A percentile compares a stretch with the other conserved stretches of the same genome.
These are phyloP conservation scores for Crotalus helleri DNA, from an alignment of 2,113 vertebrate genomes.

Conservation along the genomic window DNA sequence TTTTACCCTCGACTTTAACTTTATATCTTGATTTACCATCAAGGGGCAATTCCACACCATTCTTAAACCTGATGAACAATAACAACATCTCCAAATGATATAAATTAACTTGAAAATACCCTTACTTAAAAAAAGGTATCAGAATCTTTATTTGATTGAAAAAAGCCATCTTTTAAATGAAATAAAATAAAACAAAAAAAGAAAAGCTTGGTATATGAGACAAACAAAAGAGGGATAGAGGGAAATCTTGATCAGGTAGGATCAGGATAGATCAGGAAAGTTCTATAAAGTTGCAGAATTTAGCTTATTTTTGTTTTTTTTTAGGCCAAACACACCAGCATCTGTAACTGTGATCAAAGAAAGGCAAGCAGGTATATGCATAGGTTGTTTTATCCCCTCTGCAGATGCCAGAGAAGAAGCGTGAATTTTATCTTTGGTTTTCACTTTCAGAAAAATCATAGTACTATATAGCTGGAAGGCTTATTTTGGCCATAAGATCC, in stretches of 20 bases:
- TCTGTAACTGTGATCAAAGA: neutral
- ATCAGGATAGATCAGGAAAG: neutral
- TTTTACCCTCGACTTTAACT: slow-evolving; percentile 88
- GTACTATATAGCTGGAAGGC: neutral
- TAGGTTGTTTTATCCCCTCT: neutral
- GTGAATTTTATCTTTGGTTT: neutral
- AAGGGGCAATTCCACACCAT: slow-evolving; percentile 87
- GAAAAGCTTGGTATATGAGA: neutral
- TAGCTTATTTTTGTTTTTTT: neutral
- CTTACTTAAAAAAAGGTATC: neutral
- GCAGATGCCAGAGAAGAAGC: neutral
- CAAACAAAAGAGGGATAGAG: neutral
- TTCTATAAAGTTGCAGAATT: neutral
- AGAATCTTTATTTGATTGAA: neutral
- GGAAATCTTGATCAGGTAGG: too few relatives aligned
- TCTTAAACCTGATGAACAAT: slow-evolving; percentile 84
- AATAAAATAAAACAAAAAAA: neutral
- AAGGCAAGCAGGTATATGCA: neutral
- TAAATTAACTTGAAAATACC: neutral
- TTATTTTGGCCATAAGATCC: neutral
- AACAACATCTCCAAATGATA: neutral
- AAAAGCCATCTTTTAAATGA: neutral
- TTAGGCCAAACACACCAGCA: neutral
- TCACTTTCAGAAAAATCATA: neutral
- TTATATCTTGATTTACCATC: slow-evolving; percentile 86